Evolutionary conservation across 2,888 invertebrate species (phyloP), one percentile per base, ranked within the genome.

Genomic region (Pyrrhosoma nymphula): DNA sequence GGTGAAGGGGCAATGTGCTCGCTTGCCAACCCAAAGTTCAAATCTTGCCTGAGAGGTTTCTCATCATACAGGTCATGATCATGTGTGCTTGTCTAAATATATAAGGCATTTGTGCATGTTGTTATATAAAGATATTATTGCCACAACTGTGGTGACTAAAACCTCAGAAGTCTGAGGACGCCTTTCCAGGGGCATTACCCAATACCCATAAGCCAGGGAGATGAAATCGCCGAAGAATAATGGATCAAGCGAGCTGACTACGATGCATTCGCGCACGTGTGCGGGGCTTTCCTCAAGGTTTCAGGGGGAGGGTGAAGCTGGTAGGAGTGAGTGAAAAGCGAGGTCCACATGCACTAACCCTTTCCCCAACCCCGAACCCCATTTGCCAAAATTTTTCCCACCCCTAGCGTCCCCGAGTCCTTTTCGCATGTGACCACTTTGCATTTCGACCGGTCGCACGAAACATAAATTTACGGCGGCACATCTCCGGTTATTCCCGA

Each of bases 401-500:
- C 69, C 69, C 69, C n/a, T n/a, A 20, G 60, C 60, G 20, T 20
- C 60, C 60, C 20, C 60, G 12, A 60, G 60, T 16, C 18, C 60
- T 16, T 60, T 60, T 60, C 60, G n/a, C 69, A n/a, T 69, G 82
- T 82, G 82, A 35, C 82, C 82, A 82, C 82, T 47, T 89, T 89
- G 26, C 89, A 56, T 89, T 89, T 56, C n/a, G 55, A 26, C 35
- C 35, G 35, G 35, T 35, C 89, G 60, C 91, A 39, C 23, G 69
- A 82, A 82, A 82, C 82, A 82, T 82, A 82, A 82, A 93, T 93
- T 93, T 75, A 93, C 39, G 55, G 16, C 47, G 0, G 63, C 93
- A 26, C 93, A 93, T 75, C 69, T 93, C 93, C 93, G 93, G 93
- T 93, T 63, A 93, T 93, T 93, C 55, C 82, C 30, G 55, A 93